These are phyloP conservation scores for Cydia strobilella DNA, from an alignment of 1,140 invertebrate species.

Conservation along the genomic window DNA sequence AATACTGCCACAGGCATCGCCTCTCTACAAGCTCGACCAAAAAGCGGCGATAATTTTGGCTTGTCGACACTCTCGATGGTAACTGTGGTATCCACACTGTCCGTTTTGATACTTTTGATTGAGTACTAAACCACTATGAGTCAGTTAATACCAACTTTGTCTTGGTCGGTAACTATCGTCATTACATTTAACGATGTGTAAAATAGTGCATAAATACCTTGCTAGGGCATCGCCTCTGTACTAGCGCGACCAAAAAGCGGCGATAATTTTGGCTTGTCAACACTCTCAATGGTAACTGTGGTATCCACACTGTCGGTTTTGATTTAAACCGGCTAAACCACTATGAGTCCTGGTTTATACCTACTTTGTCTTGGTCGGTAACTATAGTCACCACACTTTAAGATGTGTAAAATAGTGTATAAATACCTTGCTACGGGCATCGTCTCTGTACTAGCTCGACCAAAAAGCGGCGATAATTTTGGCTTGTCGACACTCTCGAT, in stretches of 20 bases:
- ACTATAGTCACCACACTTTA: neutral
- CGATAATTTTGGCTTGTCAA: constrained; percentile 63
- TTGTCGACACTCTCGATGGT: constrained; percentile 67
- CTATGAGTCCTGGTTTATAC: constrained; percentile 49
- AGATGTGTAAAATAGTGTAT: neutral
- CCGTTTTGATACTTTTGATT: constrained; percentile 45
- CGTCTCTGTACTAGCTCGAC: constrained; percentile 52
- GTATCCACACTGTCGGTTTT: constrained; percentile 60
- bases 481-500: constrained; percentile 67
- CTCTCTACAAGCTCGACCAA: constrained; percentile 56
- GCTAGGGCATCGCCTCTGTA: constrained; percentile 48
- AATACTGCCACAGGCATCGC: constrained; percentile 48
- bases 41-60: constrained; percentile 67
- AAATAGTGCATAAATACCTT: neutral
- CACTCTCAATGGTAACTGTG: constrained; percentile 68
- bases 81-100: constrained; percentile 65
- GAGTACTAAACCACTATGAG: constrained; percentile 63
- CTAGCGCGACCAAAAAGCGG: constrained; percentile 64
- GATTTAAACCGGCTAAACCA: constrained; percentile 56
- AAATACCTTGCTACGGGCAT: constrained; percentile 41
- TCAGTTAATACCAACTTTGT: constrained; percentile 33
- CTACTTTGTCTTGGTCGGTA: neutral
- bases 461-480: constrained; percentile 68
- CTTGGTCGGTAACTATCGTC: neutral
- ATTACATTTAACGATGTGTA: neutral